Percentiles rank a stretch among this genome's conserved stretches.
Conservation (phyloP, 1,140 invertebrate species). For the Anastatus disparis region DNA sequence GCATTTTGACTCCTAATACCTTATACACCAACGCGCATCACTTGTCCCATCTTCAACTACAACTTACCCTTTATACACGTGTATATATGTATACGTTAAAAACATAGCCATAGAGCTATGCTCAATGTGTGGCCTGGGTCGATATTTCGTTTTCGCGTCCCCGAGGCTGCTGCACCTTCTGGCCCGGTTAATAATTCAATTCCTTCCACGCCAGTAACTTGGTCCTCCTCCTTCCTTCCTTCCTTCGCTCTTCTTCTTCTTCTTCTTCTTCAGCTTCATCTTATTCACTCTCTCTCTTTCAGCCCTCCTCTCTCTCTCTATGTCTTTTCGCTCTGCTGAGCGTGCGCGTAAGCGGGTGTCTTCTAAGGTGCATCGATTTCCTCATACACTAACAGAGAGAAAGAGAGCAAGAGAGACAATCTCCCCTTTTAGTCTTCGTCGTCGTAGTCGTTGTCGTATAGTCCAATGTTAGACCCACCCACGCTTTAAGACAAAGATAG, state of each 20-base stretch:
- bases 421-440: too few species aligned
- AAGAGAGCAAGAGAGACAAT: too few species aligned
- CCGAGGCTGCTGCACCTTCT: conserved; percentile 59
- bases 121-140: conserved; percentile 31
- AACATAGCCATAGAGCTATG: too few species aligned
- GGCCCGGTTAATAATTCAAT: conserved; percentile 66
- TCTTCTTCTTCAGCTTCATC: not conserved
- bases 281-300: not conserved
- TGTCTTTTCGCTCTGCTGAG: not conserved
- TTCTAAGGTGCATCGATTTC: conserved; percentile 65
- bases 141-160: conserved; percentile 41
- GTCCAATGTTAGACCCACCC: too few species aligned
- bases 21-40: too few species aligned
- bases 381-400: too few species aligned
- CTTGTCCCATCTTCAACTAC: too few species aligned
- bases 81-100: not conserved
- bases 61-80: not conserved
- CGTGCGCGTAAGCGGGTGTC: conserved; percentile 35
- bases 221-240: not conserved
- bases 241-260: not conserved
- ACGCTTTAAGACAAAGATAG: too few species aligned
- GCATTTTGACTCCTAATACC: conserved; percentile 32
- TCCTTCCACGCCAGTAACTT: conserved; percentile 58
- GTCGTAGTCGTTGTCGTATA: too few species aligned
- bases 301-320: not conserved